These are phyloP conservation scores for Gortyna flavago DNA, from an alignment of 2,888 invertebrate species.

Conservation along the genomic window DNA sequence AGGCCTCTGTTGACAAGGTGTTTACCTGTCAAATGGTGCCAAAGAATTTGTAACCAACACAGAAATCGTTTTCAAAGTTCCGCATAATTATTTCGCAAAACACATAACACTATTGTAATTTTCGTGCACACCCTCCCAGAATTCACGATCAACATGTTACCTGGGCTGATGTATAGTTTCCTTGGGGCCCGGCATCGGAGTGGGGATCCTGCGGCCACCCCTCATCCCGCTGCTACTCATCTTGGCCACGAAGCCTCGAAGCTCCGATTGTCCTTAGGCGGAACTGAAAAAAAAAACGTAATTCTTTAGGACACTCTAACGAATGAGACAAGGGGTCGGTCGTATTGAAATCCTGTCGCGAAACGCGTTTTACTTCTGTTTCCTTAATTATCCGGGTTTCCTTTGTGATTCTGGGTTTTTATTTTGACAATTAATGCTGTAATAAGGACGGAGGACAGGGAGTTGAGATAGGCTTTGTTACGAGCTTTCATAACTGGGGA, in stretches of 20 bases:
- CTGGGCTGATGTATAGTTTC: constrained; percentile 69
- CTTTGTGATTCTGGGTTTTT: constrained; percentile 52
- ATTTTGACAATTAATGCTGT: constrained; percentile 59
- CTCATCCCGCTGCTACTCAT: constrained; percentile 81
- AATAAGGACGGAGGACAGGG: constrained; percentile 19
- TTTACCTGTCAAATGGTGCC: constrained; percentile 1
- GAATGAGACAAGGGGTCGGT: constrained; percentile 72
- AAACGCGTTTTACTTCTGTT: constrained; percentile 53
- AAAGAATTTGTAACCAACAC: background rate
- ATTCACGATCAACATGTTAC: constrained; percentile 58
- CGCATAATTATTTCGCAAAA: constrained; percentile 11
- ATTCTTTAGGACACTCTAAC: constrained; percentile 72
- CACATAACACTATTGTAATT: constrained; percentile 16
- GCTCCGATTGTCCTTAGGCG: constrained; percentile 72
- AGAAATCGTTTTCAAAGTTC: background rate
- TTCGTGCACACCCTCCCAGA: constrained; percentile 13
- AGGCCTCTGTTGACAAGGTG: too few species aligned
- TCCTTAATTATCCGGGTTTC: constrained; percentile 32
- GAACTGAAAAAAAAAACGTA: constrained; percentile 73
- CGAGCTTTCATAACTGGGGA: constrained; percentile 8
- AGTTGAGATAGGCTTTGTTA: constrained; percentile 34
- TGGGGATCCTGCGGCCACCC: constrained; percentile 86
- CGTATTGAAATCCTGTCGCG: constrained; percentile 56
- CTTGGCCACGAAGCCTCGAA: constrained; percentile 64
- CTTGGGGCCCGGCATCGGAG: constrained; percentile 86